phyloP scores from a whole-genome alignment of 1,140 invertebrate genomes.

The Bombus superbus region DNA sequence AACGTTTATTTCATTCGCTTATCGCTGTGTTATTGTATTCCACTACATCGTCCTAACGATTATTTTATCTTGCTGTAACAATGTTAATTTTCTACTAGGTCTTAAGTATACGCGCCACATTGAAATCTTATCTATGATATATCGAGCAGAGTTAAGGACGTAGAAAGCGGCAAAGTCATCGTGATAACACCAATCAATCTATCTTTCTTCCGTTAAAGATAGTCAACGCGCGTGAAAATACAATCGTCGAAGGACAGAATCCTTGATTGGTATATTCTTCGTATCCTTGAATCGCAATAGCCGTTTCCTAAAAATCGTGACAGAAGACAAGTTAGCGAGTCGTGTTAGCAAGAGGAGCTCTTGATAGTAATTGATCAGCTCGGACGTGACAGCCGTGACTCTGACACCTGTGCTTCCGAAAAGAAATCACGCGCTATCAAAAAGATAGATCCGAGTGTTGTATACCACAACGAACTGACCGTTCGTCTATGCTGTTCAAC shows the following conservation, averaged over 20 bases:
- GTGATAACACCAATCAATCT: too few relatives aligned
- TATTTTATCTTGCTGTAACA: too few relatives aligned
- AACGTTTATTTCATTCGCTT: too few relatives aligned
- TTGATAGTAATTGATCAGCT: neutral
- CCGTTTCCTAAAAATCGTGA: neutral
- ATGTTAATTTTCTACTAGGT: too few relatives aligned
- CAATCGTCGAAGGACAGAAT: neutral
- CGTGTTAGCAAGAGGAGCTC: neutral
- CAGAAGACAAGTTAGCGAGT: neutral
- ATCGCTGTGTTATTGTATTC: too few relatives aligned
- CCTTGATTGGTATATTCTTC: neutral
- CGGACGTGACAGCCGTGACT: slow-evolving; percentile 6
- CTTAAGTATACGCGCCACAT: too few relatives aligned
- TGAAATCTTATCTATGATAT: too few relatives aligned
- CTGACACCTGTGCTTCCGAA: slow-evolving; percentile 36
- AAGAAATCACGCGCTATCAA: slow-evolving; percentile 39
- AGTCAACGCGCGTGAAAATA: neutral
- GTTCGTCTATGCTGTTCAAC: slow-evolving; percentile 4
- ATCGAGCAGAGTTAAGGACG: too few relatives aligned
- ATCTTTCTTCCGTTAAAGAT: neutral
- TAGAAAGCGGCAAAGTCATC: too few relatives aligned
- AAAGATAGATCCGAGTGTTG: slow-evolving; percentile 15
- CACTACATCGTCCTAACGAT: too few relatives aligned
- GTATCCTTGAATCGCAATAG: neutral
- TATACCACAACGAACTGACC: slow-evolving; percentile 22